Conservation (phyloP, 2,797 vertebrate species). For the Enteromius fasciolatus region DNA sequence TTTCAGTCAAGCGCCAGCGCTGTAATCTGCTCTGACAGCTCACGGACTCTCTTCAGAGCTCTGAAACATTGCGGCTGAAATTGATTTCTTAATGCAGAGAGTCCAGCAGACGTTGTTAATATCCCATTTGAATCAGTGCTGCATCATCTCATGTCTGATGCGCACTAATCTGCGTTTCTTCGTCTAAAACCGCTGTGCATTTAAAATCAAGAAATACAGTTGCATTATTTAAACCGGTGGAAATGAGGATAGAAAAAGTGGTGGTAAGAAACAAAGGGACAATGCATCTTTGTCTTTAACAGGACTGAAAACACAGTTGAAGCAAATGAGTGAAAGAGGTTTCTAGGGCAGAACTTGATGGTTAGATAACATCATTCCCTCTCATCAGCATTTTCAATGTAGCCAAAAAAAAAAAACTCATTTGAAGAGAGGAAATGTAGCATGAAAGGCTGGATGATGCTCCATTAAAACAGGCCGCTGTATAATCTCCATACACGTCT, state of each 20-base stretch:
- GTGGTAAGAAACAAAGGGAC: slow-evolving; percentile 16
- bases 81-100: slow-evolving; percentile 61
- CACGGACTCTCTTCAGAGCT: slow-evolving; percentile 56
- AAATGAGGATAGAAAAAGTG: slow-evolving; percentile 12
- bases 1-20: slow-evolving; percentile 53
- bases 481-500: neutral
- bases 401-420: slow-evolving; percentile 25
- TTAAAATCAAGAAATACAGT: slow-evolving; percentile 42
- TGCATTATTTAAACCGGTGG: slow-evolving; percentile 51
- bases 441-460: slow-evolving; percentile 17
- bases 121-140: slow-evolving; percentile 64
- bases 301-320: slow-evolving; percentile 17
- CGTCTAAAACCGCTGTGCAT: slow-evolving; percentile 41
- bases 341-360: slow-evolving; percentile 53
- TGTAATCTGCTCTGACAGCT: slow-evolving; percentile 61
- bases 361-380: slow-evolving; percentile 47
- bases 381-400: slow-evolving; percentile 52
- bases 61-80: slow-evolving; percentile 62
- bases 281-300: slow-evolving; percentile 17
- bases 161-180: slow-evolving; percentile 46
- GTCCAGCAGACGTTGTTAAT: slow-evolving; percentile 58
- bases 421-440: slow-evolving; percentile 24
- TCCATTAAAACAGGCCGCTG: slow-evolving; percentile 17
- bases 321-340: slow-evolving; percentile 48
- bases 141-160: slow-evolving; percentile 55